Percentiles rank a stretch among this genome's conserved stretches.
phyloP scores from a whole-genome alignment of 2,888 invertebrate species.

The Eristalis arbustorum region DNA sequence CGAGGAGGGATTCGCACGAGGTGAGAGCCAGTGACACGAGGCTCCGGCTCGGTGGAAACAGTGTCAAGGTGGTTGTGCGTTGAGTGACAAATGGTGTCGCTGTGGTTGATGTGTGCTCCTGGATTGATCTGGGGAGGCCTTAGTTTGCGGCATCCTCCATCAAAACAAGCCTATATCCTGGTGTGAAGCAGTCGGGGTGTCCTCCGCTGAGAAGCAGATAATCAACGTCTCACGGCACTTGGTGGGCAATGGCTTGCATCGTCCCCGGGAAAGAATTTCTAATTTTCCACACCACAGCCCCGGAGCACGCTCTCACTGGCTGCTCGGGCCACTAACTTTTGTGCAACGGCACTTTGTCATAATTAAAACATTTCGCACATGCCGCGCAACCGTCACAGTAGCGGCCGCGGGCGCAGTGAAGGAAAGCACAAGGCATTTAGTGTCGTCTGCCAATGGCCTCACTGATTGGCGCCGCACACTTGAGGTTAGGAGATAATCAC shows the following conservation, averaged over 20 bases:
- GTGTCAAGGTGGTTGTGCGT: neutral
- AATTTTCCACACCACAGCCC: neutral
- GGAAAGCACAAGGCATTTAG: constrained; percentile 47
- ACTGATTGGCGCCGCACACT: constrained; percentile 58
- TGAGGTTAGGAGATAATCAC: constrained; percentile 61
- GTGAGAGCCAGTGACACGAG: neutral
- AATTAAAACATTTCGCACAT: constrained; percentile 59
- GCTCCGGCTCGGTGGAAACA: neutral
- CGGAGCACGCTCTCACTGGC: no score
- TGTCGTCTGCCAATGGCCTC: constrained; percentile 60
- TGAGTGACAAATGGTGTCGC: neutral
- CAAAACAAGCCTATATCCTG: no score
- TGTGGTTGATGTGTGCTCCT: neutral
- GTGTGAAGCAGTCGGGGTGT: no score
- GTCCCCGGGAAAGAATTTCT: neutral
- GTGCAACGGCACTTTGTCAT: constrained; percentile 4
- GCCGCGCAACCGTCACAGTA: neutral
- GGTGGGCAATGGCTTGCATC: neutral
- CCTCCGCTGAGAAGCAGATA: neutral
- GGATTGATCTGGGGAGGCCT: no score
- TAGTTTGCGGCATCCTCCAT: no score
- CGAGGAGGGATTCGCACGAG: neutral
- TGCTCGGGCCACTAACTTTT: neutral
- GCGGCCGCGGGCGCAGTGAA: neutral
- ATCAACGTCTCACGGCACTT: neutral